Evolutionary conservation across 2,888 invertebrate genomes (phyloP), one percentile per base, ranked within the genome.

Genomic region (Mongoloraphidia duomilia): DNA sequence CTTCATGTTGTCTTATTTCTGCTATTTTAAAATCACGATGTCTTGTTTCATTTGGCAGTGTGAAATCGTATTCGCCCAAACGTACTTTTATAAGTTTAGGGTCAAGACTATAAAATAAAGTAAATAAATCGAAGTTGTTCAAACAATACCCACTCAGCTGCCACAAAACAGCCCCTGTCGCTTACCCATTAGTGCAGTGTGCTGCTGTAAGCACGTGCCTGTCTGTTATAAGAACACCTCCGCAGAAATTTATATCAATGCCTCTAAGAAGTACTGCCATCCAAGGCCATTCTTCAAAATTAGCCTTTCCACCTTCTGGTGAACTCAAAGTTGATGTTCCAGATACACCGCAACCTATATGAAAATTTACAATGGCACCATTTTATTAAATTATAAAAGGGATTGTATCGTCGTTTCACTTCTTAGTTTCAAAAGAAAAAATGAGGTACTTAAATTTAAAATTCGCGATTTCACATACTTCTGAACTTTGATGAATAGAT

Each of bases 61-160:
- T 67, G 56, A 89, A 81, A 63, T 89, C 84, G 65, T 90, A 90
- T 61, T 90, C 90, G 0, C 90, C 91, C 5, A 90, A 71, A 17
- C 88, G 76, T 0, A 86, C 82, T 45, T 69, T 73, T 2, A 89
- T 62, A 2, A 84, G 77, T 2, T 74, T 67, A 1, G 76, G 70
- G 45, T 71, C 69, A 60, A 74, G 71, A 50, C 83, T 82, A 59
- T 60, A 59, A 35, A 62, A 36, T 42, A 43, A 42, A 12, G 41
- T 49, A 56, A 40, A 34, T 38, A 35, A 37, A 17, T 45, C 13
- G 26, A 17, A 17, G 11, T 1, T 11, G 9, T 36, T 14, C 11
- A 34, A 12, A 34, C 26, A 12, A 47, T 14, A 11, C 39, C 13
- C 8, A 13, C 13, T 43, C 13, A 47, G 10, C 17, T 26, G 10